phyloP scores from a whole-genome alignment of 1,140 invertebrate genomes.

The Grapholita molesta region DNA sequence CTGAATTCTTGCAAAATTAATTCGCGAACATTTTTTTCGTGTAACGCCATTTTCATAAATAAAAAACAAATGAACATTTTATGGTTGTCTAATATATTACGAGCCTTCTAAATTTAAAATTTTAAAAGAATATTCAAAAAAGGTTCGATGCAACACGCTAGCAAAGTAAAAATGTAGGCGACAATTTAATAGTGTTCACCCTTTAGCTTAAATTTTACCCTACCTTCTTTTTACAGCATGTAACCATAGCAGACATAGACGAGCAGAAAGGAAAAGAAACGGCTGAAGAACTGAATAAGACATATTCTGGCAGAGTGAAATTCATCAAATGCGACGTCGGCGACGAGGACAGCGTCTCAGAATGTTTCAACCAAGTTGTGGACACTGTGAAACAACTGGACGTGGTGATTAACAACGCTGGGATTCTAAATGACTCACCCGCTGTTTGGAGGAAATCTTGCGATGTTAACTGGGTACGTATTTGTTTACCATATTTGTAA shows the following conservation, averaged over 20 bases:
- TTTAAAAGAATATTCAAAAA: too few species aligned
- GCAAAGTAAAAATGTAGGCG: too few species aligned
- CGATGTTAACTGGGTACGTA: constrained; percentile 52
- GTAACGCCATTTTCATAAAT: too few species aligned
- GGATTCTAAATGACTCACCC: constrained; percentile 54
- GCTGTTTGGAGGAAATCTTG: constrained; percentile 40
- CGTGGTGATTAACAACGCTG: constrained; percentile 84
- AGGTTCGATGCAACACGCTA: too few species aligned
- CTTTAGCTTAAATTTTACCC: too few species aligned
- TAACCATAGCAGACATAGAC: constrained; percentile 52
- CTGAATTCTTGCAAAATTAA: too few species aligned
- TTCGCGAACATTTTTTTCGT: too few species aligned
- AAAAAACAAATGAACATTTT: too few species aligned
- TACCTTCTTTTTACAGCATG: constrained; percentile 36
- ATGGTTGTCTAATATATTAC: too few species aligned
- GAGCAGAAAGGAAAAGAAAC: constrained; percentile 34
- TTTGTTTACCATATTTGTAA: too few species aligned
- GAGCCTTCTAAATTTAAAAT: too few species aligned
- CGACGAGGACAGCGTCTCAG: constrained; percentile 78
- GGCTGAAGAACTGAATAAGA: constrained; percentile 33
- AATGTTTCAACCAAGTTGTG: constrained; percentile 80
- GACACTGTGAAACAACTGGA: constrained; percentile 79
- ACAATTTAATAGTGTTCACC: too few species aligned
- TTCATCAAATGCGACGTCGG: constrained; percentile 81
- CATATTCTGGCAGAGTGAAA: constrained; percentile 36